Conservation (phyloP, 2,797 vertebrate genomes). For the Danio albolineatus region DNA sequence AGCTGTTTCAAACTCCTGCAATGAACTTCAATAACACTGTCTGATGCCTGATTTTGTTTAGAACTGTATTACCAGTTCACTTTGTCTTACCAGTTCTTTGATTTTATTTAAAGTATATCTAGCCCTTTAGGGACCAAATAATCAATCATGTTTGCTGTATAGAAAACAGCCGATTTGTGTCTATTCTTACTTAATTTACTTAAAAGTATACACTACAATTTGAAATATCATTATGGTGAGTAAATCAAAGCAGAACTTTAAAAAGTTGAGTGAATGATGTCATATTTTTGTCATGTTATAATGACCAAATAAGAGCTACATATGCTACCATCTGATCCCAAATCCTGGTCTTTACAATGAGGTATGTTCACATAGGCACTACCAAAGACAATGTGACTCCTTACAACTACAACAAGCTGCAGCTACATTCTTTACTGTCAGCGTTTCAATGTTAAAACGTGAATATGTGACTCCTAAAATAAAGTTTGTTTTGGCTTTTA, state of each 20-base stretch:
- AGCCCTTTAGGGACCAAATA: background rate
- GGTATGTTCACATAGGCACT: conserved; percentile 40
- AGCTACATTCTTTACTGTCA: conserved; percentile 13
- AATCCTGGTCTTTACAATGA: conserved; percentile 40
- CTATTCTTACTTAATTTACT: background rate
- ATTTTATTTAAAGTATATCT: no score
- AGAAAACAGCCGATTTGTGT: background rate
- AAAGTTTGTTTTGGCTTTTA: background rate
- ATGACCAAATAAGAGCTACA: conserved; percentile 20
- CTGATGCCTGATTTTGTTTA: no score
- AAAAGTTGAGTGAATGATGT: background rate
- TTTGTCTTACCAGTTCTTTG: no score
- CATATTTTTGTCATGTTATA: background rate
- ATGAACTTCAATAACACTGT: background rate
- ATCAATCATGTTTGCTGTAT: background rate
- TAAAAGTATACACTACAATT: background rate
- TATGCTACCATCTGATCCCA: conserved; percentile 39
- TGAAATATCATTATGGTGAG: background rate
- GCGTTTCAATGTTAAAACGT: conserved; percentile 9
- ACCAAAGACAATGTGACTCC: conserved; percentile 23
- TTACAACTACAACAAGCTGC: conserved; percentile 10
- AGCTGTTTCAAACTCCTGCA: background rate
- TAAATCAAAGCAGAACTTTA: background rate
- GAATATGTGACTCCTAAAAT: conserved; percentile 27
- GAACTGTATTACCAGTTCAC: no score